Base-by-base conservation (phyloP, 2,888 invertebrate species). In the Tridacna crocea region DNA sequence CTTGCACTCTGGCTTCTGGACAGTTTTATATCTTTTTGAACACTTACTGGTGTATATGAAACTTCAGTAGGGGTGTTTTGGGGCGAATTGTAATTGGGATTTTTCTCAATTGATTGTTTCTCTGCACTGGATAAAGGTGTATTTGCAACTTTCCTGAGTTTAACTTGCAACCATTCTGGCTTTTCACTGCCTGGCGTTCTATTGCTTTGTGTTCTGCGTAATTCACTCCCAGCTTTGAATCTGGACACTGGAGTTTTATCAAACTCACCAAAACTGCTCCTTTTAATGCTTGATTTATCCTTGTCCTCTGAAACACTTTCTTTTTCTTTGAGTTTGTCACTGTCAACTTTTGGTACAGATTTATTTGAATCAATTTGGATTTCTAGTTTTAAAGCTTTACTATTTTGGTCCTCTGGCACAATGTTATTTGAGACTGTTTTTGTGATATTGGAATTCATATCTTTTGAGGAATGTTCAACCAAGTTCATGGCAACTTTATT, bases 1-100 rank as follows among this genome's bases (percentile, higher is more conserved):
- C 84, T 82, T n/a, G 85, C 85, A 82, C 89, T 89, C 24, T 89
- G 80, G 68, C 87, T 89, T 58, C 87, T 66, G 15, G 63, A 75
- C 13, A 88, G 83, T 73, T 84, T 85, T 24, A 75, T 75, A 36
- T 81, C 78, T 22, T 74, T 86, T 24, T 77, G 72, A 81, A 81
- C 81, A 82, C 79, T 79, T 47, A 68, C 51, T 75, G 79, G 80
- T 48, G 51, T 60, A 17, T 22, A 12, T 24, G 58, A 36, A 47
- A 48, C 17, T 13, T 66, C 66, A 12, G 22, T n/a, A 11, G 11
- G 26, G n/a, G 51, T 55, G n/a, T 26, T 26, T 12, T 27, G 36
- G 24, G 77, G 61, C 15, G 63, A 58, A n/a, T 61, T 46, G n/a
- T 27, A 66, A 27, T 66, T 75, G 17, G 66, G n/a, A 65, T 61